Evolutionary conservation across 2,797 vertebrate genomes (phyloP).

Genomic region (Prionace glauca): DNA sequence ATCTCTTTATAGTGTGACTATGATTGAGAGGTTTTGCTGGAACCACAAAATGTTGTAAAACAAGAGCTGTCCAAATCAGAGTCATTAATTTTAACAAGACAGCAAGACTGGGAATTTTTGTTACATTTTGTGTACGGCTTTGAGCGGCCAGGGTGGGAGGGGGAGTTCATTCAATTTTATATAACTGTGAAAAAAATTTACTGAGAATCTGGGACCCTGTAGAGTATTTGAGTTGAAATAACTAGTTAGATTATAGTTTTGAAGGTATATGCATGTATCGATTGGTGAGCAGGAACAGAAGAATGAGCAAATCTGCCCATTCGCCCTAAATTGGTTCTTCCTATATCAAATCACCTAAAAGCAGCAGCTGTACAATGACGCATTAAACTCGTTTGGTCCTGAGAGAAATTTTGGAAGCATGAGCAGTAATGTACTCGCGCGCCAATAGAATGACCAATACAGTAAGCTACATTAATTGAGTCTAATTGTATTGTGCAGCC

Average conservation of each 20-base stretch:
- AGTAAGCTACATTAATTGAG: not conserved
- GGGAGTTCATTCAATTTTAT: not conserved
- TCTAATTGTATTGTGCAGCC: not conserved
- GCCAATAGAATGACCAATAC: not conserved
- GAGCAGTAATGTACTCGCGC: not conserved
- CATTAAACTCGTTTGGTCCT: not conserved
- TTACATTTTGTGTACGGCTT: not conserved
- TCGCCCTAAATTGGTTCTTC: not conserved
- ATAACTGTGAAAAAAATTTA: not conserved
- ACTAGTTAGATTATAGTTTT: not conserved
- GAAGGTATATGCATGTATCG: not conserved
- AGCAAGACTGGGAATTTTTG: not conserved
- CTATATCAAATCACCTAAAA: not conserved
- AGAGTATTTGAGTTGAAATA: not conserved
- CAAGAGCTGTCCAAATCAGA: not conserved
- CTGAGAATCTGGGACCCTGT: not conserved
- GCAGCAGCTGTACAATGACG: not conserved
- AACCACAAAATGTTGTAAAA: not conserved
- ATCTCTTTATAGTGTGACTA: not conserved
- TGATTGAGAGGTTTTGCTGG: not conserved
- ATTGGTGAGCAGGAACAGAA: not conserved
- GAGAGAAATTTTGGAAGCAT: constrained; percentile 3
- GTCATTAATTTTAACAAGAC: not conserved
- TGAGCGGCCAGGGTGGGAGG: not conserved
- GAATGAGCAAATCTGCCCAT: not conserved